Base-by-base conservation (phyloP, 2,888 invertebrate species). In the Tetragnatha montana region DNA sequence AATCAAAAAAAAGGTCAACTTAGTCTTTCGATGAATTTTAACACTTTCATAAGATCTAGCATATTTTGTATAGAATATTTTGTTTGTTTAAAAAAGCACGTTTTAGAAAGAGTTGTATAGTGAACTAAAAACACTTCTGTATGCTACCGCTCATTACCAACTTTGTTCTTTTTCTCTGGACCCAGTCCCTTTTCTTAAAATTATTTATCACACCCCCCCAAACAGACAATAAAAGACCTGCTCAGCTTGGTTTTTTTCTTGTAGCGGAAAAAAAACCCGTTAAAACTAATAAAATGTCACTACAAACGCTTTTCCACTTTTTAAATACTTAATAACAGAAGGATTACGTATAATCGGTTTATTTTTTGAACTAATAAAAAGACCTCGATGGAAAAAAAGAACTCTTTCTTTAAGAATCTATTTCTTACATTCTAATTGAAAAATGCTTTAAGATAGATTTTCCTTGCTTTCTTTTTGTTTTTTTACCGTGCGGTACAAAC, bases 311-410 rank as follows among this genome's bases (percentile, higher is more conserved):
- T 22, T 60, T 60, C 17, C 17, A 8, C 60, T 60, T 60, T 17
- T 22, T 78, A 22, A 78, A 78, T 21, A 51, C 17, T 51, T 78
- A 51, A 78, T 78, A 21, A 60, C 51, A 51, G 51, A 60, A 78
- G 51, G 78, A 78, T 78, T 51, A 78, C 19, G 19, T 12, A 50
- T 51, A 76, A 76, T 78, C 51, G 19, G 51, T 21, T n/a, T 19
- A 19, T 21, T 51, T 12, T 51, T 60, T 50, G 17, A 8, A 6
- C 22, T 10, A 0, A 19, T 6, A 78, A 78, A 51, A 78, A 78
- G 10, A 22, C 17, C n/a, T 8, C 17, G 19, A 21, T 8, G 10
- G 19, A 4, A 19, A 12, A 60, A 60, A 78, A 60, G 51, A 78
- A 17, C 19, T 78, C 12, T 6, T 60, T 19, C 51, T 60, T 78